phyloP scores from a whole-genome alignment of 1,140 invertebrate genomes.

The Stegodyphus dumicola region DNA sequence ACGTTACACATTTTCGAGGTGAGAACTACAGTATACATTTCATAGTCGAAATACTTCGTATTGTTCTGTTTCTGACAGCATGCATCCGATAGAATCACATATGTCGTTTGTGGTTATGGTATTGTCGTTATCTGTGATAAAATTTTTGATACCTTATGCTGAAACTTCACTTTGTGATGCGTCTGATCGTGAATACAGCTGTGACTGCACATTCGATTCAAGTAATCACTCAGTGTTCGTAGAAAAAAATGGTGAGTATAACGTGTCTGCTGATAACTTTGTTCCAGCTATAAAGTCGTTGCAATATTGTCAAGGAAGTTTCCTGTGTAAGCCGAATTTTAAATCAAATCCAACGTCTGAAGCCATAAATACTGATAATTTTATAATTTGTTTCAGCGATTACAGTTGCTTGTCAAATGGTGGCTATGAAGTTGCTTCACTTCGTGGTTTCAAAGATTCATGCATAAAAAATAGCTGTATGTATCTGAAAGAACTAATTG shows the following conservation, averaged over 20 bases:
- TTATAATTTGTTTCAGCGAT: slow-evolving; percentile 49
- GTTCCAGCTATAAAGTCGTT: slow-evolving; percentile 35
- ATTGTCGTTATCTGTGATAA: background rate
- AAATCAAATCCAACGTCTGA: slow-evolving; percentile 1
- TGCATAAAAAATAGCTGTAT: slow-evolving; percentile 21
- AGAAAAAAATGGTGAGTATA: slow-evolving; percentile 23
- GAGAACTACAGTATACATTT: no score
- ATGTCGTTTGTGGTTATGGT: no score
- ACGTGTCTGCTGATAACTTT: slow-evolving; percentile 28
- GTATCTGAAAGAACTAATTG: slow-evolving; percentile 24
- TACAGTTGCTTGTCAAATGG: slow-evolving; percentile 28
- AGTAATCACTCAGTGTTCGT: slow-evolving; percentile 26
- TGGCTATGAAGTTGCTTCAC: slow-evolving; percentile 13
- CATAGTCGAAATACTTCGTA: no score
- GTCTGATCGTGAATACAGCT: slow-evolving; percentile 24
- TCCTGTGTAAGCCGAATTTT: slow-evolving; percentile 28
- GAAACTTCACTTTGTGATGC: slow-evolving; percentile 2
- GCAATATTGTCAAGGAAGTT: slow-evolving; percentile 41
- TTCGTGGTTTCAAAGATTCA: background rate
- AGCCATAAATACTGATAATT: slow-evolving; percentile 34
- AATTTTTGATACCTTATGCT: background rate
- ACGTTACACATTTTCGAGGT: no score
- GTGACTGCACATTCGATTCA: slow-evolving; percentile 31
- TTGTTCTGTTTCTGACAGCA: no score
- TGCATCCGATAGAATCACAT: no score